Evolutionary conservation across 2,888 invertebrate genomes (phyloP).

Genomic region (Calameuta idolon): DNA sequence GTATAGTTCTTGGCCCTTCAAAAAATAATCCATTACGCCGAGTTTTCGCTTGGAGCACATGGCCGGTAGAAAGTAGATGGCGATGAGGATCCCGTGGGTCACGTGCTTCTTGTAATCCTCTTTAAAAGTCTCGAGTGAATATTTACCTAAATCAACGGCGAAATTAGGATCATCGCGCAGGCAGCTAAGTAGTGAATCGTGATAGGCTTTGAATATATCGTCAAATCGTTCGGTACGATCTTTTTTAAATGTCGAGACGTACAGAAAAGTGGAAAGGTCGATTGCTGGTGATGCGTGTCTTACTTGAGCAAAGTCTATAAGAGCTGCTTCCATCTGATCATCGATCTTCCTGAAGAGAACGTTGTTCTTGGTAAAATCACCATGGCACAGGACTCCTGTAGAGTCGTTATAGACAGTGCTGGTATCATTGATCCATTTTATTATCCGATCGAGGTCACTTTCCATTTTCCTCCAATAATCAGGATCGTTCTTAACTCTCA

Average conservation of each 20-base stretch:
- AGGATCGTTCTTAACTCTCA: neutral
- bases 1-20: neutral
- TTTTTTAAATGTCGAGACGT: slow-evolving; percentile 35
- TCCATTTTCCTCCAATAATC: slow-evolving; percentile 5
- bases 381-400: slow-evolving; percentile 9
- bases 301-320: slow-evolving; percentile 53
- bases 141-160: slow-evolving; percentile 34
- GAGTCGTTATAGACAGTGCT: neutral
- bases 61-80: slow-evolving; percentile 39
- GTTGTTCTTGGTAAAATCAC: slow-evolving; percentile 13
- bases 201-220: slow-evolving; percentile 45
- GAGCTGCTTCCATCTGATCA: slow-evolving; percentile 26
- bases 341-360: slow-evolving; percentile 30
- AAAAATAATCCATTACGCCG: neutral
- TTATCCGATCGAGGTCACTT: neutral
- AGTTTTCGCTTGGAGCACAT: slow-evolving; percentile 18
- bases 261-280: slow-evolving; percentile 54
- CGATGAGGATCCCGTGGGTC: slow-evolving; percentile 47
- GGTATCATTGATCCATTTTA: neutral
- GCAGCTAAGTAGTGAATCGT: slow-evolving; percentile 38
- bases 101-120: slow-evolving; percentile 46
- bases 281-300: slow-evolving; percentile 50
- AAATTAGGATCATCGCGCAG: slow-evolving; percentile 42
- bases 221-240: slow-evolving; percentile 31
- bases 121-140: slow-evolving; percentile 44